Conservation (phyloP, 1,140 invertebrate species). For the Musca vetustissima region DNA sequence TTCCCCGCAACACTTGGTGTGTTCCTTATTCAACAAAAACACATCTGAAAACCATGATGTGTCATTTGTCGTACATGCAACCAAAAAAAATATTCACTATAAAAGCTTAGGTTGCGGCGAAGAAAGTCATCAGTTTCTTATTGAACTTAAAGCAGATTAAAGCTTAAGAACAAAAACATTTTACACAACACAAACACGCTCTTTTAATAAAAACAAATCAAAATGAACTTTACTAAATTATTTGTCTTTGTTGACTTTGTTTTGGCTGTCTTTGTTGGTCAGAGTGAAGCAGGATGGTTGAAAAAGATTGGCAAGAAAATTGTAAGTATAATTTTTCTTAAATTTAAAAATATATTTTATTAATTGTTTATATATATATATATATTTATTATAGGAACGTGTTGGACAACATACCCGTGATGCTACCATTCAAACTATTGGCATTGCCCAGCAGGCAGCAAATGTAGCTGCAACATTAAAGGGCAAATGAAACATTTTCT, state of each 20-base stretch:
- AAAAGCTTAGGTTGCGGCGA: not conserved
- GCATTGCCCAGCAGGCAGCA: slow-evolving; percentile 46
- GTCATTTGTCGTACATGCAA: too few relatives aligned
- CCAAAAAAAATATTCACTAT: too few relatives aligned
- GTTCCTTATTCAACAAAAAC: too few relatives aligned
- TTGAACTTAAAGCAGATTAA: not conserved
- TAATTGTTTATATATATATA: too few relatives aligned
- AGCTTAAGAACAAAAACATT: too few relatives aligned
- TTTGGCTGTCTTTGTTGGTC: slow-evolving; percentile 39
- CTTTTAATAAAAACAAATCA: slow-evolving; percentile 26
- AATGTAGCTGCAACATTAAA: slow-evolving; percentile 44
- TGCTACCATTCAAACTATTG: slow-evolving; percentile 44
- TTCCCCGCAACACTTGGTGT: too few relatives aligned
- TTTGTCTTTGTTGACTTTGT: slow-evolving; percentile 43
- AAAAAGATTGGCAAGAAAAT: slow-evolving; percentile 46
- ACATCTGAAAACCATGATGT: too few relatives aligned
- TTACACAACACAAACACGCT: too few relatives aligned
- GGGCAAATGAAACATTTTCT: not conserved
- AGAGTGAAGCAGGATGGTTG: slow-evolving; percentile 45
- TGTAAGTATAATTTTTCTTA: too few relatives aligned
- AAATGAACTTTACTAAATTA: slow-evolving; percentile 51
- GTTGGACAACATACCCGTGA: slow-evolving; percentile 45
- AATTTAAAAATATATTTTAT: too few relatives aligned
- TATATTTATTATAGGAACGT: slow-evolving; percentile 42
- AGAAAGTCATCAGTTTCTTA: too few relatives aligned